Evolutionary conservation across 2,888 invertebrate species (phyloP), one percentile per base, ranked within the genome.

Genomic region (Euspilapteryx auroguttella): DNA sequence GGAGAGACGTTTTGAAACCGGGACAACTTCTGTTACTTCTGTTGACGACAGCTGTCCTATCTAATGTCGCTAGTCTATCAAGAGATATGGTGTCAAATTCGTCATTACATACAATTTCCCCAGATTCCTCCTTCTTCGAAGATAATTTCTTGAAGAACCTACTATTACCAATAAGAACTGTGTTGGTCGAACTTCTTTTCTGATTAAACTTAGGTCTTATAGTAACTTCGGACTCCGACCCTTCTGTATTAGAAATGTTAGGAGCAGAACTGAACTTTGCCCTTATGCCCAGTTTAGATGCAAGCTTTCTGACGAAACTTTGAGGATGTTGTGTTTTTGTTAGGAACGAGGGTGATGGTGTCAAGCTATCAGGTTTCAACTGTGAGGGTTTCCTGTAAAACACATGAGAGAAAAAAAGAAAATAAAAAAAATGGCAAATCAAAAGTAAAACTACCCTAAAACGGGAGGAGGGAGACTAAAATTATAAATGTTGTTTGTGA

Each of bases 261-360:
- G 73, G 71, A 52, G 71, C 71, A 34, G 76, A 76, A 45, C 62
- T 69, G 41, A 76, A 75, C 40, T 68, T 73, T 33, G 71, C 55
- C 54, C 66, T 76, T 13, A 75, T 51, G 52, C 77, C 71, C 53
- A 75, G 66, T 14, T 20, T 76, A 20, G 75, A 69, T 57, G 77
- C 75, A 61, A 77, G 64, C 64, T 68, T 69, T 64, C 69, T 65
- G 33, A 73, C 75, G 51, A 75, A 73, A 61, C 66, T 73, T 47
- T 65, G 66, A 42, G 63, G 52, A 45, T 64, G 57, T 45, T 43
- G 22, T 10, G 9, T 56, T 51, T 71, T 71, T 43, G 61, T 71
- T 62, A 73, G 40, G 43, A 57, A 55, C 38, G 71, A 69, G 52
- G 69, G 58, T 44, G 71, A 63, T 53, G 66, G 53, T 50, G 62